These are phyloP conservation scores for Malurus splendens DNA, from an alignment of 2,797 vertebrate species.

Conservation along the genomic window DNA sequence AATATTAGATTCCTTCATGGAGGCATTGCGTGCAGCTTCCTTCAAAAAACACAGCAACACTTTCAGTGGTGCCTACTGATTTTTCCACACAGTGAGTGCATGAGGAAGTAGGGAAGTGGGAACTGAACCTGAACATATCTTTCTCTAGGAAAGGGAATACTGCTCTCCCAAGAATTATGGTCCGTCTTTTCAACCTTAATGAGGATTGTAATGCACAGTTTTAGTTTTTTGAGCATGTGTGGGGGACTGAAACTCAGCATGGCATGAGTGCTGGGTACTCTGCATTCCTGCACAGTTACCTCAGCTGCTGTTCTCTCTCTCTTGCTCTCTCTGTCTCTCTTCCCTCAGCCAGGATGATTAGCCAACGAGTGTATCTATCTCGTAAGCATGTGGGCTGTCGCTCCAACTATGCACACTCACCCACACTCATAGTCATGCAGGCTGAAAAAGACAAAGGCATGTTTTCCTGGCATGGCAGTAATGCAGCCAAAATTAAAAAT, in stretches of 20 bases:
- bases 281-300: not conserved
- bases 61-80: not conserved
- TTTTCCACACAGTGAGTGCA: not conserved
- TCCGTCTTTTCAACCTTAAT: not conserved
- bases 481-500: constrained; percentile 33
- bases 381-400: not conserved
- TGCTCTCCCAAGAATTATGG: fast-evolving
- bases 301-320: not conserved
- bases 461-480: constrained; percentile 7
- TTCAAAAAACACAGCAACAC: not conserved
- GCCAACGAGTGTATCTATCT: not conserved
- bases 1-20: not conserved
- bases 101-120: not conserved
- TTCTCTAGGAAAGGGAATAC: not conserved
- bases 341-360: not conserved
- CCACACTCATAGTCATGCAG: not conserved
- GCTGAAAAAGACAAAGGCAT: constrained; percentile 13
- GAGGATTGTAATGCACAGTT: not conserved
- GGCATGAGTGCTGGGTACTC: not conserved
- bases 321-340: not conserved
- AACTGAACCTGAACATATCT: not conserved
- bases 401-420: not conserved
- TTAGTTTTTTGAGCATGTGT: not conserved
- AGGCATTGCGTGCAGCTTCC: not conserved
- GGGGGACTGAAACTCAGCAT: not conserved